These are phyloP conservation scores for Fratercula arctica DNA, from an alignment of 2,797 vertebrate species.

Conservation along the genomic window DNA sequence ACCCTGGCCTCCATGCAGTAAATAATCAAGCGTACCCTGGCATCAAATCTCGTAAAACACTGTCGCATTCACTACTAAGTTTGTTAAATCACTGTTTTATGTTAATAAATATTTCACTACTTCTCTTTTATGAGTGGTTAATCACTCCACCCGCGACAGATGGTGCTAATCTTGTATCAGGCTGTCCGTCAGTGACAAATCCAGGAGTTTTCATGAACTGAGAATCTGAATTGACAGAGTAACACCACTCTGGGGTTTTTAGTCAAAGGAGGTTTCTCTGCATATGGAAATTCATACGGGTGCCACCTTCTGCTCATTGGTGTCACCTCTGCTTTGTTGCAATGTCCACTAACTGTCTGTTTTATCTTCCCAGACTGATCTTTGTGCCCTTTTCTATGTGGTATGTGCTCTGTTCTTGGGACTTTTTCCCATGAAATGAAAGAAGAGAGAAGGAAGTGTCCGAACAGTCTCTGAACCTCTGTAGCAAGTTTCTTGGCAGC, in stretches of 20 bases:
- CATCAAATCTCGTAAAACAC: too few species aligned
- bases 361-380: not conserved
- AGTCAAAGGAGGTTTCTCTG: not conserved
- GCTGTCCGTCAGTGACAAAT: not conserved
- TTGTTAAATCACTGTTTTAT: too few species aligned
- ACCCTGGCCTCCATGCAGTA: too few species aligned
- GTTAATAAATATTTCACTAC: too few species aligned
- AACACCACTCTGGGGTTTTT: accelerated
- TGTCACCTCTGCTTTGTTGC: not conserved
- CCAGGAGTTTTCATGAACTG: not conserved
- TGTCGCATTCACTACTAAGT: too few species aligned
- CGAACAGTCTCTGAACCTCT: not conserved
- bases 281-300: not conserved
- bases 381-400: not conserved
- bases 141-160: not conserved
- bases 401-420: not conserved
- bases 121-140: too few species aligned
- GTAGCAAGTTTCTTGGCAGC: not conserved
- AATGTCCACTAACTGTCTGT: not conserved
- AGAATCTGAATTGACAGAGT: not conserved
- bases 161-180: not conserved
- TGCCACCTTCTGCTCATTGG: not conserved
- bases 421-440: not conserved
- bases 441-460: not conserved
- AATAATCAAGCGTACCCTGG: too few species aligned